Base-by-base conservation (phyloP, 2,113 vertebrate species). In the Salvelinus sp. region DNA sequence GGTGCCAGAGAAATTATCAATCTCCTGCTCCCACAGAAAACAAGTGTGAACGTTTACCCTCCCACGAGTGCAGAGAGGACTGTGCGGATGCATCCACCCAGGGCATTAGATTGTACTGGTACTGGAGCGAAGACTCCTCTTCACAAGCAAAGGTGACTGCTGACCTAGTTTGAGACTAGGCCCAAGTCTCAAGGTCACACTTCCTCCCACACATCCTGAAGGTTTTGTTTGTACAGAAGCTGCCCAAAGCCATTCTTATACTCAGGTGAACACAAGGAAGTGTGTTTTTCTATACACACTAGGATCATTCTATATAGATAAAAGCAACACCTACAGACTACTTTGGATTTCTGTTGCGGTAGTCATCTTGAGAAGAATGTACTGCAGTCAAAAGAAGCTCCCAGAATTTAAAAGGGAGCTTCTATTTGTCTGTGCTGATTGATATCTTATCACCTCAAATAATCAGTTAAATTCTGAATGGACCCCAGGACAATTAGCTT, bases 1-100 rank as follows among this genome's bases (percentile, higher is more conserved):
- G 91, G 90, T 92, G 91, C 86, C 88, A 87, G 50, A 74, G 73
- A 88, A 91, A 91, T 91, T 77, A 89, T 86, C 88, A 85, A 71
- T 86, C 81, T 82, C 86, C 81, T 79, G 62, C 74, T 75, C 80
- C 75, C 72, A 23, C 79, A 4, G 69, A 87, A 88, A 89, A 90
- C 83, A 79, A 88, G 85, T 77, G 82, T n/a, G 48, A 85, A 80
- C 84, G 75, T 85, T 87, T 88, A 72, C 81, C 80, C 79, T 81
- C 78, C 81, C 86, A 64, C 78, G 73, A 18, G 68, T 82, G 63
- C 81, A 83, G 82, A 78, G 50, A 60, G 76, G 73, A 76, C 74
- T 76, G 79, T 58, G 76, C 27, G 83, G 79, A 85, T 28, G 69
- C 79, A 69, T 84, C 76, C 84, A 75, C 75, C 81, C 28, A 48